Evolutionary conservation across 2,797 vertebrate genomes (phyloP).

Genomic region (Ara ararauna): DNA sequence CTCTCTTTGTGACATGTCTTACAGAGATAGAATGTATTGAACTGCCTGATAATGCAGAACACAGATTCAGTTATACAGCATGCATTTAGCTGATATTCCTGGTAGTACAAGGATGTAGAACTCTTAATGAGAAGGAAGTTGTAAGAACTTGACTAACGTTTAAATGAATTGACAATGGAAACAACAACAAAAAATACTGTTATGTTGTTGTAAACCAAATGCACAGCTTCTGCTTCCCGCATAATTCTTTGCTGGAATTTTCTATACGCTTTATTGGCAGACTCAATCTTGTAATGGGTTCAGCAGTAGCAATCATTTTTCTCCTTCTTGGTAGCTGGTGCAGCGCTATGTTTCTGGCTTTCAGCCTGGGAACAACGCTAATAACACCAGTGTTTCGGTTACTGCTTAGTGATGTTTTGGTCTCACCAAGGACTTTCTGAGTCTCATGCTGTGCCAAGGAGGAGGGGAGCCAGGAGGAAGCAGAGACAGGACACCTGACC

Average conservation of each 20-base stretch:
- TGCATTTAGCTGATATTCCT: neutral
- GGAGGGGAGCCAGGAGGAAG: too few species aligned
- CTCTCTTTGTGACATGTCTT: neutral
- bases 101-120: neutral
- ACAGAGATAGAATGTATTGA: neutral
- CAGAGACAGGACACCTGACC: too few species aligned
- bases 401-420: too few species aligned
- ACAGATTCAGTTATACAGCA: neutral
- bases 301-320: too few species aligned
- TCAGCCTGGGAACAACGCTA: too few species aligned
- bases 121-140: neutral
- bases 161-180: neutral
- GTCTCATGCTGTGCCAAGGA: too few species aligned
- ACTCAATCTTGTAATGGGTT: neutral
- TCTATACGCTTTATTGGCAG: neutral
- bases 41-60: neutral
- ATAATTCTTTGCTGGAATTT: neutral
- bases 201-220: neutral
- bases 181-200: neutral
- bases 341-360: too few species aligned
- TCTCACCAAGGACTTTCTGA: too few species aligned
- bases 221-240: neutral
- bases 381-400: too few species aligned
- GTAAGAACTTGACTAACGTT: neutral
- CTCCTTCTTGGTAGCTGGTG: too few species aligned